Percentiles rank a stretch among this genome's conserved stretches.
phyloP scores from a whole-genome alignment of 2,113 vertebrate genomes.

The Pseudopipra pipra region DNA sequence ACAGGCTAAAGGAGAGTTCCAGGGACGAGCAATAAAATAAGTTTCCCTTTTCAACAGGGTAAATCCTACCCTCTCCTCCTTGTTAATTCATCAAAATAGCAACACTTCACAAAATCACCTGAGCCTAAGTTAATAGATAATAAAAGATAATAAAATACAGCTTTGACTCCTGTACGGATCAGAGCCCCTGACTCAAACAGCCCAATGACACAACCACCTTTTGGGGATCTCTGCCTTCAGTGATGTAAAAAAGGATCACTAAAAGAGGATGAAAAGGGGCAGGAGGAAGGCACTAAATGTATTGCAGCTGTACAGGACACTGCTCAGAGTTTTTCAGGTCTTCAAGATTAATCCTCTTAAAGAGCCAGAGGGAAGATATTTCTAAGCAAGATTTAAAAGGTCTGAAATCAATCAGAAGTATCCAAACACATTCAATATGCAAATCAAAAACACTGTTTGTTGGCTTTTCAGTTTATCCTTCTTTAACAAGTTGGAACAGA shows the following conservation, averaged over 20 bases:
- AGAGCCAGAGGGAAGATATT: not conserved
- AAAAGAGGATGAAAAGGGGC: not conserved
- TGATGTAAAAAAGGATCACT: not conserved
- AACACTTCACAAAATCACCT: not conserved
- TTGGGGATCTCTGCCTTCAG: not conserved
- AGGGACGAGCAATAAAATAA: not conserved
- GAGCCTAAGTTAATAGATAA: not conserved
- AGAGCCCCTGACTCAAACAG: not conserved
- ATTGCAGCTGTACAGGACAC: not conserved
- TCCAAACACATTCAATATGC: not conserved
- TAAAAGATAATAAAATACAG: not conserved
- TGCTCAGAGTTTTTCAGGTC: not conserved
- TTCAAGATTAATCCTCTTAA: not conserved
- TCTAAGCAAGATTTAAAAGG: not conserved
- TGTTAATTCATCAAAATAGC: not conserved
- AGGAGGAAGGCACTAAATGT: not conserved
- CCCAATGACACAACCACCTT: not conserved
- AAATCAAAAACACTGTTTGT: not conserved
- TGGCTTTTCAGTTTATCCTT: constrained; percentile 21
- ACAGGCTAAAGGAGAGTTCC: not conserved
- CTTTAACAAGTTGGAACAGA: constrained; percentile 8
- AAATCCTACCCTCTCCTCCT: not conserved
- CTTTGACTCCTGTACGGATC: not conserved
- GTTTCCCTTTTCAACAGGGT: not conserved
- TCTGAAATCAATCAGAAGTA: not conserved